Percentiles rank a stretch among this genome's conserved stretches.
These are phyloP conservation scores for Ammospiza caudacuta DNA, from an alignment of 2,113 vertebrate species.

Conservation along the genomic window DNA sequence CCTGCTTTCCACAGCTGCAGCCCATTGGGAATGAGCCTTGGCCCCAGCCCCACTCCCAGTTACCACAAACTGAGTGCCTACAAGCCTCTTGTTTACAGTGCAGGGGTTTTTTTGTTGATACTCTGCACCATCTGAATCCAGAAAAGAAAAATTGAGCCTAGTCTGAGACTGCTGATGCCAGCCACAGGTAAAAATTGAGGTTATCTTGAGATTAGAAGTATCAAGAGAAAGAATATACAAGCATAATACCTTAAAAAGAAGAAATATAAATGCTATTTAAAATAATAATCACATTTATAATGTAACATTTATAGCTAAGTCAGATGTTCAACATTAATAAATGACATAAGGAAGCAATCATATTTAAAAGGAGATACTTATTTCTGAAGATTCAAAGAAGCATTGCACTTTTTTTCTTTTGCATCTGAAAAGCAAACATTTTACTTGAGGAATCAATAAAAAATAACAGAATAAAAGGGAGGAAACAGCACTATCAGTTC, in stretches of 20 bases:
- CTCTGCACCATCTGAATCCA: neutral
- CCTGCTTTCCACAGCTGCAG: neutral
- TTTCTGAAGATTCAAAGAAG: constrained; percentile 6
- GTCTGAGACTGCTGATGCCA: neutral
- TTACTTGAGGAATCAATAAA: neutral
- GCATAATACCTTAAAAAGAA: neutral
- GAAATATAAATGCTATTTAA: neutral
- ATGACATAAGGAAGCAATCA: neutral
- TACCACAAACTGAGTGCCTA: neutral
- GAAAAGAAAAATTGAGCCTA: neutral
- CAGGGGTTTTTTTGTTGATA: neutral
- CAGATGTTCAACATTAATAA: constrained; percentile 20
- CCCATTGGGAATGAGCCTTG: neutral
- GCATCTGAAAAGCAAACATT: neutral
- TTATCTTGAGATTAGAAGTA: neutral
- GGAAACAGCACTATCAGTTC: neutral
- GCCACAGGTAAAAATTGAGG: neutral
- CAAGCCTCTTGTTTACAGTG: neutral
- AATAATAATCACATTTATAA: neutral
- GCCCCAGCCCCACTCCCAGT: neutral
- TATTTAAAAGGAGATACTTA: constrained; percentile 6
- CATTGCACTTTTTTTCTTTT: neutral
- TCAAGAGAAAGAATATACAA: neutral
- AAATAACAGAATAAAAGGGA: neutral
- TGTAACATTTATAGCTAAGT: neutral